Evolutionary conservation across 2,888 invertebrate genomes (phyloP), one percentile per base, ranked within the genome.

Genomic region (Polymixis lichenea): DNA sequence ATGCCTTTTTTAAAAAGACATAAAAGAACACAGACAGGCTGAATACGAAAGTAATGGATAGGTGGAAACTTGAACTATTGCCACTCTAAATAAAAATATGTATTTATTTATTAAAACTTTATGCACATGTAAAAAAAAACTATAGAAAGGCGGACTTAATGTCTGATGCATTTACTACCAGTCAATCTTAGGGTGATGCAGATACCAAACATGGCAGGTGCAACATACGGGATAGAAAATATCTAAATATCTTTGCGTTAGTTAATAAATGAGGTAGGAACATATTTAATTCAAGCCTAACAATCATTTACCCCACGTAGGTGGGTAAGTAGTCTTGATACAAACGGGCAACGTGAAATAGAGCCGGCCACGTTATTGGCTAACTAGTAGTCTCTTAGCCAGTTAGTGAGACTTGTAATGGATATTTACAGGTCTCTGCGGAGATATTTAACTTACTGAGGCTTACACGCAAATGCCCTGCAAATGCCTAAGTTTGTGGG

Each of bases 351-450:
- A 85, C 71, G 81, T 81, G 72, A 78, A 83, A 83, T 80, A 77
- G 75, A 81, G 75, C 69, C 67, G 73, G 66, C 75, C 71, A 80
- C 75, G 76, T 83, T 88, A 87, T 88, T 84, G 85, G 87, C 83
- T 76, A 77, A 78, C 86, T 82, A 81, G 73, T 77, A 75, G 82
- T 78, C 82, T 86, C 85, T 88, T 87, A 85, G 85, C 73, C 77
- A 87, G 87, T 90, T 90, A 89, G 84, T 83, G 87, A 88, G 91
- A 92, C 89, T 92, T 90, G 86, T 92, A 93, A 92, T 92, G 90
- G 89, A 90, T 90, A 87, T 88, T 88, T 88, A 91, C 88, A 87
- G 87, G 89, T 89, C 93, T 91, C 93, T 79, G 58, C 82, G 91
- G 93, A 87, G 88, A 84, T 89, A 92, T 93, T 90, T 83, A 86